Percentiles rank a stretch among this genome's conserved stretches.
phyloP scores from a whole-genome alignment of 2,797 vertebrate species.

The Hapalemur alaotrensis region DNA sequence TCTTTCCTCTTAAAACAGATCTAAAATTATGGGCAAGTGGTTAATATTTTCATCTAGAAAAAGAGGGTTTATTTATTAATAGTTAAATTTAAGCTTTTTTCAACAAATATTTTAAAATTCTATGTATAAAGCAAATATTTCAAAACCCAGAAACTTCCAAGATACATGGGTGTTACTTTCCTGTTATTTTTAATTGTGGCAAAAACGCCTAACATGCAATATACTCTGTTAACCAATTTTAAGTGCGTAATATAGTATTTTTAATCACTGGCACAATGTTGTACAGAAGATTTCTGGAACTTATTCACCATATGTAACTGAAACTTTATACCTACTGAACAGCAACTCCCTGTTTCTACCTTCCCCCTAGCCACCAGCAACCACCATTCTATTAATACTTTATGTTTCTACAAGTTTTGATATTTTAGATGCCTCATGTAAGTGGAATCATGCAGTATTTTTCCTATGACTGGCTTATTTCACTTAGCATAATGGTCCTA shows the following conservation, averaged over 20 bases:
- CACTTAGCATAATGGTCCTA: not conserved
- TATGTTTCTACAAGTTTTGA: not conserved
- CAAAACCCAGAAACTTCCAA: not conserved
- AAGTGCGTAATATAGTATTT: not conserved
- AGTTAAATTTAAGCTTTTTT: not conserved
- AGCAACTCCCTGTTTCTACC: not conserved
- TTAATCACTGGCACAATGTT: not conserved
- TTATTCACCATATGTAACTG: not conserved
- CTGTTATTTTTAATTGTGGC: not conserved
- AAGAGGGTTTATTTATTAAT: not conserved
- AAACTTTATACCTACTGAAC: not conserved
- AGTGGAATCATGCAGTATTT: not conserved
- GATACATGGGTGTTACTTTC: not conserved
- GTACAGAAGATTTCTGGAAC: not conserved
- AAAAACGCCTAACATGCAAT: not conserved
- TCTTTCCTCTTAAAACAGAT: not conserved
- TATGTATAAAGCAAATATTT: not conserved
- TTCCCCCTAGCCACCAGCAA: not conserved
- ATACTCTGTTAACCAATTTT: not conserved
- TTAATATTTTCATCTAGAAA: not conserved
- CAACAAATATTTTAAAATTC: slow-evolving; percentile 1
- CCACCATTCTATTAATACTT: not conserved
- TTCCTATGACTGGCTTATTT: not conserved
- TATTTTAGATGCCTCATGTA: not conserved
- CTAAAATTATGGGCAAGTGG: not conserved